These are phyloP conservation scores for Urechis unicinctus DNA, from an alignment of 2,888 invertebrate genomes.

Conservation along the genomic window DNA sequence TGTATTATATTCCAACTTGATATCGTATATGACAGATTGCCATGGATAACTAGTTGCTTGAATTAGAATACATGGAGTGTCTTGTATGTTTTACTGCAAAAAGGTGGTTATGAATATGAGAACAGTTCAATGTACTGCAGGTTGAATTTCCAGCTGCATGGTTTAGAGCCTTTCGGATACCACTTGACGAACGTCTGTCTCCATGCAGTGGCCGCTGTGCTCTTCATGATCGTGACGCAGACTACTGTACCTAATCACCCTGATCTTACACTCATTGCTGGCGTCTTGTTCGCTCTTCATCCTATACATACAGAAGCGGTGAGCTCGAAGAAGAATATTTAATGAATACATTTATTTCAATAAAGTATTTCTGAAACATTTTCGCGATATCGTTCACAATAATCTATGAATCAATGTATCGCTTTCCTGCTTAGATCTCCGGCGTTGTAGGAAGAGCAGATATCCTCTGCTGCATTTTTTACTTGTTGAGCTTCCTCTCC, in stretches of 20 bases:
- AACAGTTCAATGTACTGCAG: no score
- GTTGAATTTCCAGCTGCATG: conserved; percentile 27
- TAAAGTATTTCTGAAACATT: no score
- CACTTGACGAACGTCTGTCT: conserved; percentile 36
- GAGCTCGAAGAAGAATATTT: no score
- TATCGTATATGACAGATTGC: no score
- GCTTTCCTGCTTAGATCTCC: conserved; percentile 57
- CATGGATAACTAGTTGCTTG: no score
- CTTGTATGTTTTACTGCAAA: no score
- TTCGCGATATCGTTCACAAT: no score
- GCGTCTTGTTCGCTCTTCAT: conserved; percentile 37
- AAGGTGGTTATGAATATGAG: no score
- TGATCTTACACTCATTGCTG: conserved; percentile 31
- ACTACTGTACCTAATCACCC: conserved; percentile 25
- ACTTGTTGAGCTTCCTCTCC: conserved; percentile 26
- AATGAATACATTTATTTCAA: no score
- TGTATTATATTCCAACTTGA: no score
- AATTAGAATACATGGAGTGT: no score
- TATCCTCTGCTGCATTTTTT: conserved; percentile 29
- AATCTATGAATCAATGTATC: conserved; percentile 1
- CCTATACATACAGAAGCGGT: conserved; percentile 51
- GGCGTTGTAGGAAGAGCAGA: conserved; percentile 42
- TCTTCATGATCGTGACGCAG: no score
- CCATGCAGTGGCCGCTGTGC: conserved; percentile 28
- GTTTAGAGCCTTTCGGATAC: conserved; percentile 28